A percentile compares a stretch with the other conserved stretches of the same genome.
These are phyloP conservation scores for Hyposoter didymator DNA, from an alignment of 2,888 invertebrate species.

Conservation along the genomic window DNA sequence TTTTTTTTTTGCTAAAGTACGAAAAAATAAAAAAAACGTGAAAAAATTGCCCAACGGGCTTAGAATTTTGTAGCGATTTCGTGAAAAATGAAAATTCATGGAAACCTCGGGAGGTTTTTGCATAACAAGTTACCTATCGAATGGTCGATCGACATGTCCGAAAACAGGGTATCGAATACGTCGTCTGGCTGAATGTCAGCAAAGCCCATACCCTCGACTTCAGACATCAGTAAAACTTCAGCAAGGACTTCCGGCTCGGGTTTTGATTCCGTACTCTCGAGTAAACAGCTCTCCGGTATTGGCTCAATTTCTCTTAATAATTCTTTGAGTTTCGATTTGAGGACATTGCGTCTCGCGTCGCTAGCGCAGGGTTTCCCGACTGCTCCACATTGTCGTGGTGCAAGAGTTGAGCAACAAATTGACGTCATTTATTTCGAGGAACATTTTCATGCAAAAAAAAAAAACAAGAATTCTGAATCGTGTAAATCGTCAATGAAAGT, in stretches of 20 bases:
- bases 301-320: conserved; percentile 68
- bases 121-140: conserved; percentile 57
- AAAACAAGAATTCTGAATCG: not conserved
- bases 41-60: too few relatives aligned
- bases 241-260: conserved; percentile 73
- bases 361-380: conserved; percentile 46
- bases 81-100: not conserved
- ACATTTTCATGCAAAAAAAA: not conserved
- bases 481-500: not conserved
- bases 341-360: conserved; percentile 57
- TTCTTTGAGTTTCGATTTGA: conserved; percentile 64
- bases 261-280: conserved; percentile 67
- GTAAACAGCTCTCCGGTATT: conserved; percentile 69
- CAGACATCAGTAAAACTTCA: conserved; percentile 73
- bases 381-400: not conserved
- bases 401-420: too few relatives aligned
- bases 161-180: conserved; percentile 71
- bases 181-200: conserved; percentile 65
- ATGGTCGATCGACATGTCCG: conserved; percentile 58
- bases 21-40: too few relatives aligned
- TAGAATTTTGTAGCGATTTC: too few relatives aligned
- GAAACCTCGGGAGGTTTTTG: not conserved
- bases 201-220: conserved; percentile 69
- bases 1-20: not conserved
- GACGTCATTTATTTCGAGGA: not conserved